Base-by-base conservation (phyloP, 2,888 invertebrate genomes). In the Meloe dianella region DNA sequence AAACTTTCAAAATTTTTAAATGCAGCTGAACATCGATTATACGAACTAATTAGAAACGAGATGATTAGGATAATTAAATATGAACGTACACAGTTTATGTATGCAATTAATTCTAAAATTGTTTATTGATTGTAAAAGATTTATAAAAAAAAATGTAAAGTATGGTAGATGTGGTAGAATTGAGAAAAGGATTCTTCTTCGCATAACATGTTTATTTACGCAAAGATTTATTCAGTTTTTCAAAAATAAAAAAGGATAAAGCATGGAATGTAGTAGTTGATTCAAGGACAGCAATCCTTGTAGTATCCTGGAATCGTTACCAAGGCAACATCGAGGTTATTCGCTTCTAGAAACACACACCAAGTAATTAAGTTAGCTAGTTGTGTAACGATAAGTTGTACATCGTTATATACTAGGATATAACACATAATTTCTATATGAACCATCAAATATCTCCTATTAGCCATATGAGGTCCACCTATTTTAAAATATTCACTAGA, bases 301-400 rank as follows among this genome's bases (percentile, higher is more conserved):
- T 22, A 51, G 22, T 22, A 51, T 51, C 51, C 51, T 24, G 51
- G 51, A 51, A 51, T 51, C 51, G 66, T 66, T 66, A 62, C 66
- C 66, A n/a, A 30, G 66, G 66, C 62, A 66, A 66, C 66, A 66
- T 20, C 51, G 32, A 51, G 60, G 61, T 66, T 66, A 66, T 60
- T 41, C 66, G 66, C 63, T 66, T 60, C 57, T 61, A 66, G 63
- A 54, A 63, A 54, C 41, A 62, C 32, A 57, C 17, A 61, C 38
- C 57, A 35, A 54, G 66, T 66, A 66, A 66, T 66, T 63, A 66
- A 61, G 66, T 66, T 66, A 66, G 58, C 35, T 58, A 57, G 65
- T 66, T 66, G 65, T 59, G 63, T 60, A 54, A 62, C 61, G 62
- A 66, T 51, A 59, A 51, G 38, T 35, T 22, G 59, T 35, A n/a